These are phyloP conservation scores for Microchrysa polita DNA, from an alignment of 2,888 invertebrate species.

Conservation along the genomic window DNA sequence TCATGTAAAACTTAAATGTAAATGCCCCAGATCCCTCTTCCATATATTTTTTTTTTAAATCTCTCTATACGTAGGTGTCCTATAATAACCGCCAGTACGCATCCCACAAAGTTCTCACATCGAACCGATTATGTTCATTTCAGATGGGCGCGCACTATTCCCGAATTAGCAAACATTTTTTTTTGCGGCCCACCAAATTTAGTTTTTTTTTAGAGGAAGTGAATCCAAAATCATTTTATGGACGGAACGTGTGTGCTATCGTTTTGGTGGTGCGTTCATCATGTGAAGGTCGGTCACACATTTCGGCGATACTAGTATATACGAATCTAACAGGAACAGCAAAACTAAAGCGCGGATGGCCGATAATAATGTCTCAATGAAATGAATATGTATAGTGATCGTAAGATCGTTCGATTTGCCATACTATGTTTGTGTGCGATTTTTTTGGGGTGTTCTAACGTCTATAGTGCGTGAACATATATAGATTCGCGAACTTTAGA, in stretches of 20 bases:
- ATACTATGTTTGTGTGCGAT: neutral
- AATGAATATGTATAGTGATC: too few species aligned
- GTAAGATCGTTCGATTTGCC: too few species aligned
- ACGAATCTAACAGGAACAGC: neutral
- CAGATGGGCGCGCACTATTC: neutral
- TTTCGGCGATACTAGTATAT: too few species aligned
- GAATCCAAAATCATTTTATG: conserved; percentile 4
- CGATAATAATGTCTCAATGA: neutral
- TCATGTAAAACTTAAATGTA: too few species aligned
- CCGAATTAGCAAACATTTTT: too few species aligned
- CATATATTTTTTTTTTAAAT: too few species aligned
- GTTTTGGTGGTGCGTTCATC: neutral
- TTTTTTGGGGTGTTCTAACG: neutral
- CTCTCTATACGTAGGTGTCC: too few species aligned
- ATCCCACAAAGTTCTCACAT: neutral
- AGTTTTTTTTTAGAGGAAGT: conserved; percentile 27
- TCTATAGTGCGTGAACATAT: too few species aligned
- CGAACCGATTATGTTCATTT: neutral
- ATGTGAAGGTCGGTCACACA: conserved; percentile 22
- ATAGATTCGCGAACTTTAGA: too few species aligned
- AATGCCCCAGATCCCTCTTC: too few species aligned
- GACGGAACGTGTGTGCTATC: conserved; percentile 7
- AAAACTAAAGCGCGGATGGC: neutral
- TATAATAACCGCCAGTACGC: too few species aligned
- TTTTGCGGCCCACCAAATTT: too few species aligned